A percentile compares a stretch with the other conserved stretches of the same genome.
phyloP scores from a whole-genome alignment of 2,113 vertebrate genomes.

The Meles meles region DNA sequence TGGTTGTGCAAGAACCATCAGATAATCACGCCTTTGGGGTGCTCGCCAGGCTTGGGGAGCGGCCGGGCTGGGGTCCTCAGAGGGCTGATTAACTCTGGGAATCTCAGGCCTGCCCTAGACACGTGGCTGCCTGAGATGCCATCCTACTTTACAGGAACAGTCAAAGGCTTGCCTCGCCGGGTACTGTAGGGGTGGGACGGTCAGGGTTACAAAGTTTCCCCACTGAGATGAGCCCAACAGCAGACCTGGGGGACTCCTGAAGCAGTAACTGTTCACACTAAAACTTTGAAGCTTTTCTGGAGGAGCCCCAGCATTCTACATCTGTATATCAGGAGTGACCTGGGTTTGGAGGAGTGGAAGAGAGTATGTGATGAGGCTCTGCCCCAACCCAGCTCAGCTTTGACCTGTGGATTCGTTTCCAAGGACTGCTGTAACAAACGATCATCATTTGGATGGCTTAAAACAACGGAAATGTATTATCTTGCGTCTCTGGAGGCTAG shows the following conservation, averaged over 20 bases:
- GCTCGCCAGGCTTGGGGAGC: constrained; percentile 70
- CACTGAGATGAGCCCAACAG: constrained; percentile 62
- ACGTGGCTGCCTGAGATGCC: constrained; percentile 75
- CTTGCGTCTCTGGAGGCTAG: not conserved
- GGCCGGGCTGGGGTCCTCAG: constrained; percentile 75
- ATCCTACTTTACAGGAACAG: constrained; percentile 80
- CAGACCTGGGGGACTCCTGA: not conserved
- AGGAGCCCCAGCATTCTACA: not conserved
- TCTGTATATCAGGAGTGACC: not conserved
- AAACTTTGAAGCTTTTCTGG: not conserved
- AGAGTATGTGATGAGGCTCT: not conserved
- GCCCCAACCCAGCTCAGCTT: not conserved
- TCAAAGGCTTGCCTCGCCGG: constrained; percentile 76
- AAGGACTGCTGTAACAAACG: not conserved
- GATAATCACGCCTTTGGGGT: constrained; percentile 87
- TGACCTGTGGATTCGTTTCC: not conserved
- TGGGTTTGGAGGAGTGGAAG: not conserved
- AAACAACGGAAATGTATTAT: not conserved
- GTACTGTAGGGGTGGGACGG: constrained; percentile 70
- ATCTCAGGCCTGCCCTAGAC: constrained; percentile 77
- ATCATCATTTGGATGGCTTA: not conserved
- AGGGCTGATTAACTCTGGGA: constrained; percentile 85
- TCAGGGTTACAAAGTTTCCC: constrained; percentile 73
- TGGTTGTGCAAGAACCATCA: constrained; percentile 83
- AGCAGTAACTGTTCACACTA: not conserved